phyloP scores from a whole-genome alignment of 2,888 invertebrate species.

The Eledone cirrhosa region DNA sequence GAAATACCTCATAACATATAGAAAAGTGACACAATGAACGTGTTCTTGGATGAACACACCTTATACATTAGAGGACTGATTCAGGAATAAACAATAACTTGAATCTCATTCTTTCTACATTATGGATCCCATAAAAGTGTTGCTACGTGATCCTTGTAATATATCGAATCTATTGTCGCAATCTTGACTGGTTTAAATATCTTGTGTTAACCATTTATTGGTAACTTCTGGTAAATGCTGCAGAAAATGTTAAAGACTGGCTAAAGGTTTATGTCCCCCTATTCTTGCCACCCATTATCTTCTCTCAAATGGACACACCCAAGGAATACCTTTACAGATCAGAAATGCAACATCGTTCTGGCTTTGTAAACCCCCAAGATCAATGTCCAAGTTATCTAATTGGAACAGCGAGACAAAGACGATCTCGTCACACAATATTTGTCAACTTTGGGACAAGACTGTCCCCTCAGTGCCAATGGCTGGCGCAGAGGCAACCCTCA shows the following conservation, averaged over 20 bases:
- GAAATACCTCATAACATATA: too few relatives aligned
- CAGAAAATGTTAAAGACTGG: slow-evolving; percentile 68
- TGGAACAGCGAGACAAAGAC: slow-evolving; percentile 68
- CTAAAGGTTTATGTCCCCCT: slow-evolving; percentile 72
- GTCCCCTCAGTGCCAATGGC: slow-evolving; percentile 75
- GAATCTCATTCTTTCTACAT: too few relatives aligned
- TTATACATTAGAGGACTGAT: too few relatives aligned
- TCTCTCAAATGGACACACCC: slow-evolving; percentile 79
- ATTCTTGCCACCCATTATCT: slow-evolving; percentile 80
- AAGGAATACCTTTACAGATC: slow-evolving; percentile 59
- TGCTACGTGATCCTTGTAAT: too few relatives aligned
- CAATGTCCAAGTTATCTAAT: slow-evolving; percentile 47
- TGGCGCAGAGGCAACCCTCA: slow-evolving; percentile 64
- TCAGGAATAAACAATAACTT: too few relatives aligned
- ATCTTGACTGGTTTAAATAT: too few relatives aligned
- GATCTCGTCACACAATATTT: slow-evolving; percentile 73
- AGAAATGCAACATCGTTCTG: slow-evolving; percentile 45
- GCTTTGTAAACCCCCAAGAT: slow-evolving; percentile 42
- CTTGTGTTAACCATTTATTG: too few relatives aligned
- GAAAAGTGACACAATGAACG: too few relatives aligned
- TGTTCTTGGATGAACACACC: too few relatives aligned
- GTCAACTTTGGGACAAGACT: slow-evolving; percentile 74
- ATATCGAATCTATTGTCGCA: too few relatives aligned
- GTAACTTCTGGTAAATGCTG: too few relatives aligned
- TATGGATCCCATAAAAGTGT: too few relatives aligned